Percentiles rank a stretch among this genome's conserved stretches.
phyloP scores from a whole-genome alignment of 2,888 invertebrate species.

The Drosophila buzzatii region DNA sequence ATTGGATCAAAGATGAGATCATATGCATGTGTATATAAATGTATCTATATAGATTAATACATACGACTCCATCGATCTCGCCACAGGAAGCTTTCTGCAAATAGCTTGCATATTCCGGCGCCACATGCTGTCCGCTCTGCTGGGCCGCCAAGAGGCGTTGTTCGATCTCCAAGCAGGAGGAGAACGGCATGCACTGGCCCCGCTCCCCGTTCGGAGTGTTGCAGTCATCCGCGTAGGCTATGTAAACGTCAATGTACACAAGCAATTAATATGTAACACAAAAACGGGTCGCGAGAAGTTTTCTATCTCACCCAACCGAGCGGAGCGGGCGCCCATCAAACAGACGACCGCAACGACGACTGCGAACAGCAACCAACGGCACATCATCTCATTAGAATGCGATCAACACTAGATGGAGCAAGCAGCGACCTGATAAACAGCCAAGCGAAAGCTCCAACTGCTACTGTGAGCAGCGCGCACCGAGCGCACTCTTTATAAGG shows the following conservation, averaged over 20 bases:
- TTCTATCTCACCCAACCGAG: slow-evolving; percentile 62
- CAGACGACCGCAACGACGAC: slow-evolving; percentile 30
- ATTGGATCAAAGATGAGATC: not conserved
- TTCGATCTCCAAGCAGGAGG: slow-evolving; percentile 69
- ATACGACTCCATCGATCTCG: slow-evolving; percentile 56
- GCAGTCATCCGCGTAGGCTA: slow-evolving; percentile 73
- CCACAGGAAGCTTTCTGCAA: slow-evolving; percentile 61
- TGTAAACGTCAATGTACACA: slow-evolving; percentile 30
- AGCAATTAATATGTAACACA: slow-evolving; percentile 37
- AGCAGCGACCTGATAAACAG: slow-evolving; percentile 18
- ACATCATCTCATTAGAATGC: slow-evolving; percentile 26
- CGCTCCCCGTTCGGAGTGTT: slow-evolving; percentile 54
- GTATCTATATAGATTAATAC: not conserved
- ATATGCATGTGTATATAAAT: not conserved
- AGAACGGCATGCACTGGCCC: slow-evolving; percentile 73
- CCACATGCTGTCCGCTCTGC: slow-evolving; percentile 21
- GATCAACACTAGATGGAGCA: not conserved
- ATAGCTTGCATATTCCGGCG: slow-evolving; percentile 46
- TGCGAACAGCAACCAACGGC: slow-evolving; percentile 25
- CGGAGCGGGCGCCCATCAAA: slow-evolving; percentile 34
- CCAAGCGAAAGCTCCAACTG: slow-evolving; percentile 41
- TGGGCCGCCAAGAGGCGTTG: slow-evolving; percentile 41
- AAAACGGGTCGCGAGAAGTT: slow-evolving; percentile 37
- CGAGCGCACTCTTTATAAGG: slow-evolving; percentile 39
- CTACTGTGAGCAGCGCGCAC: slow-evolving; percentile 48